A percentile compares a stretch with the other conserved stretches of the same genome.
Conservation (phyloP, 2,113 vertebrate genomes). For the Malurus melanocephalus region DNA sequence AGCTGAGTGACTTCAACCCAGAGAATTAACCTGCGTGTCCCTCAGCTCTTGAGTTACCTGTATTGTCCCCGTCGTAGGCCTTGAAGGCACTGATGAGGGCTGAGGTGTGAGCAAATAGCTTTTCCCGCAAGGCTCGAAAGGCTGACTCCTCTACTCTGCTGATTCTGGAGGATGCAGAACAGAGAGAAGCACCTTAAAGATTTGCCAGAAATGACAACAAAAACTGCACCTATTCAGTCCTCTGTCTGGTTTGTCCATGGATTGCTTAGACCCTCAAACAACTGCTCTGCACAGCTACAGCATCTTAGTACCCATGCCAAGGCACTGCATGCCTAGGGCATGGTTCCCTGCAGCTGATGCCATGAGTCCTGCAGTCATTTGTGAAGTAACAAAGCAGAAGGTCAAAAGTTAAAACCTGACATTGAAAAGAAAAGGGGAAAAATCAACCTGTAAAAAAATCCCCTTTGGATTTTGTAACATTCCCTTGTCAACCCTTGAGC, state of each 20-base stretch:
- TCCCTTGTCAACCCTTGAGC: neutral
- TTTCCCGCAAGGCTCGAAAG: conserved; percentile 70
- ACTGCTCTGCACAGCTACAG: neutral
- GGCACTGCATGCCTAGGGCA: neutral
- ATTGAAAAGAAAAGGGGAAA: neutral
- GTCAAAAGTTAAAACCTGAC: neutral
- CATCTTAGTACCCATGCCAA: neutral
- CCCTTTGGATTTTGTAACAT: neutral
- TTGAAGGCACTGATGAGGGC: conserved; percentile 69
- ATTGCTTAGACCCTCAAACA: neutral
- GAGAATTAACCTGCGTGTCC: fast-evolving
- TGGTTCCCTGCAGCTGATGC: neutral
- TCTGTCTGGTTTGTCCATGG: neutral
- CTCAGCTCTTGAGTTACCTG: conserved; percentile 46
- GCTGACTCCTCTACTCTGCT: conserved; percentile 79
- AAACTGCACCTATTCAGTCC: neutral
- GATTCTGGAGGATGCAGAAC: conserved; percentile 50
- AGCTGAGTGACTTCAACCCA: neutral
- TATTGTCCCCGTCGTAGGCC: conserved; percentile 45
- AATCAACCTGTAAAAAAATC: neutral
- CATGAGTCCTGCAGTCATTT: neutral
- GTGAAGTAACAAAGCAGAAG: neutral
- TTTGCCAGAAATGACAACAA: neutral
- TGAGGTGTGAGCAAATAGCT: conserved; percentile 76
- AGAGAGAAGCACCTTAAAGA: neutral